Evolutionary conservation across 2,888 invertebrate genomes (phyloP), one percentile per base, ranked within the genome.

Genomic region (Phaedon cochleariae): DNA sequence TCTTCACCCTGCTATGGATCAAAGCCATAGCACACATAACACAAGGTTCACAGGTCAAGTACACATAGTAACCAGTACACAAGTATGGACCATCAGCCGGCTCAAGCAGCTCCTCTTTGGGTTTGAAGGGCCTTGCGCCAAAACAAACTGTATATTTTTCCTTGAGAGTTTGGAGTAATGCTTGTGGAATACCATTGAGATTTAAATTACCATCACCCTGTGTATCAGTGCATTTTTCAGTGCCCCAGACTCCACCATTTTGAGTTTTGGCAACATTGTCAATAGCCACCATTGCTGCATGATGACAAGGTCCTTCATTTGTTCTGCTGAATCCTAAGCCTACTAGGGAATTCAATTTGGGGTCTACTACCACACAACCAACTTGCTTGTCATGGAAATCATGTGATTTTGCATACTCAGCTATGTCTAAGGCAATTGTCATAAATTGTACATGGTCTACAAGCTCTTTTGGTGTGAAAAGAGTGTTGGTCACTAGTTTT

Each of bases 11-110:
- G n/a, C 96, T 94, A 82, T 98, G 98, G 0, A 97, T 87, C 60
- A 98, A 84, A 0, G 93, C 97, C 98, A 98, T 98, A 0, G 95
- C 87, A 84, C 98, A 98, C 92, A 98, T 95, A 0, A 94, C 80
- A 83, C 98, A 98, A 0, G 98, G 97, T 81, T 98, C 98, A 66
- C 87, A 87, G 0, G 92, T 87, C 46, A 94, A 81, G 79, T 95
- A 97, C 1, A 94, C 84, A 84, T 94, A 91, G 82, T 94, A 96
- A 1, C 93, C 93, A 0, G 97, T 96, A 83, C 95, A 95, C 53
- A 96, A 84, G 81, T 96, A 96, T 0, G 93, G 90, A 1, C 89
- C 89, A 53, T 84, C 81, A n/a, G 81, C 76, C 34, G 85, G 83
- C 0, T 74, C 76, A 0, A 74, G 69, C 17, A 77, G 60, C 62